A percentile compares a stretch with the other conserved stretches of the same genome.
Evolutionary conservation across 2,113 vertebrate species (phyloP).

Genomic region (Erpornis zantholeuca): DNA sequence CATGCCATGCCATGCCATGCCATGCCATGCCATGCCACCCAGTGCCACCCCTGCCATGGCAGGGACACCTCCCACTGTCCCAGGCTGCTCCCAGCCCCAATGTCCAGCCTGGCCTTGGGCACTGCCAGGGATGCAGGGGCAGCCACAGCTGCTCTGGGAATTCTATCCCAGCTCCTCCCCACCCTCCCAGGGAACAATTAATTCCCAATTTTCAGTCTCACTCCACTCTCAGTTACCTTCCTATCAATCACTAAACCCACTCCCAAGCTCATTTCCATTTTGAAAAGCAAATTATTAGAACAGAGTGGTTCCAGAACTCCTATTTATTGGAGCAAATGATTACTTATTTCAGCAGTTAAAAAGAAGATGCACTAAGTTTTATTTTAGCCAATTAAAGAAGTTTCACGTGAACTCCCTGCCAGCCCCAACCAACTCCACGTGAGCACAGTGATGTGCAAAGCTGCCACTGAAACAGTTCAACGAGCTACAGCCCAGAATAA

Average conservation of each 20-base stretch:
- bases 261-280: background rate
- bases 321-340: background rate
- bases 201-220: background rate
- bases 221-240: background rate
- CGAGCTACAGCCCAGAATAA: background rate
- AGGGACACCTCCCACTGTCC: background rate
- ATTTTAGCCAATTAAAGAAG: background rate
- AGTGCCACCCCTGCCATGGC: background rate
- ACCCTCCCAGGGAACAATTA: rapidly evolving
- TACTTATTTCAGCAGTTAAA: background rate
- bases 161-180: background rate
- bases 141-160: background rate
- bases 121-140: background rate
- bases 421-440: rapidly evolving
- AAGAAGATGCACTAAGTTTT: background rate
- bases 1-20: too few species aligned
- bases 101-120: background rate
- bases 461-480: background rate
- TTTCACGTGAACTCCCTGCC: rapidly evolving
- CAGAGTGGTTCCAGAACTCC: background rate
- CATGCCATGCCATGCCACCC: rapidly evolving
- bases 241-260: background rate
- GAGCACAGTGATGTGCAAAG: background rate
- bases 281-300: background rate
- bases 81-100: background rate